These are phyloP conservation scores for Anhinga anhinga DNA, from an alignment of 2,113 vertebrate genomes.

Conservation along the genomic window DNA sequence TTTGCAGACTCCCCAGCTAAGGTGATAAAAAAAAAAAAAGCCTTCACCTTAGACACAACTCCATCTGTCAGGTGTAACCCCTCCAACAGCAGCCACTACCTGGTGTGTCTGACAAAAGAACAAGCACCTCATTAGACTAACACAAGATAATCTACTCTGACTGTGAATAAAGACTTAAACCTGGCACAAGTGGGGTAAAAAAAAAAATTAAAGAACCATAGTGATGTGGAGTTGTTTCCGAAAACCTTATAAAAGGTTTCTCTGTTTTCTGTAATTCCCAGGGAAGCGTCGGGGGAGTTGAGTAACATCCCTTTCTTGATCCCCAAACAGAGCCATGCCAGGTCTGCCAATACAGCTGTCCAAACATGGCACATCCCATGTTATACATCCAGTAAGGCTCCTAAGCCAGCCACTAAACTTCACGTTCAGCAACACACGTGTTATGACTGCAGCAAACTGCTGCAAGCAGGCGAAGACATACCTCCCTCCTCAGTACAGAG, in stretches of 20 bases:
- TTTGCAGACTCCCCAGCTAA: not conserved
- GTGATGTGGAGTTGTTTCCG: not conserved
- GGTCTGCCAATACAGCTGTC: not conserved
- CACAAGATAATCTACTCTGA: not conserved
- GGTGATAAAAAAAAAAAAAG: not conserved
- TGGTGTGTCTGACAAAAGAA: not conserved
- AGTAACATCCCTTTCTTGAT: not conserved
- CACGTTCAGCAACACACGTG: not conserved
- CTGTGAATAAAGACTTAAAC: not conserved
- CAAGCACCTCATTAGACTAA: not conserved
- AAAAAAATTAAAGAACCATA: not conserved
- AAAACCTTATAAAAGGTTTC: not conserved
- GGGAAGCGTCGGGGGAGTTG: not conserved
- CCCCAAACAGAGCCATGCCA: not conserved
- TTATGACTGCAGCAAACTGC: not conserved
- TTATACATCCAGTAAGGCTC: not conserved
- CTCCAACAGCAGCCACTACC: not conserved
- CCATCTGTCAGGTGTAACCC: not conserved
- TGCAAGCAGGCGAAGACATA: fast-evolving
- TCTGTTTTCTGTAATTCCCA: not conserved
- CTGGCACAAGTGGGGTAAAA: not conserved
- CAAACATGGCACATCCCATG: not conserved
- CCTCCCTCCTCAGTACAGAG: not conserved
- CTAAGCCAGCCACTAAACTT: not conserved
- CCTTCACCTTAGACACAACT: not conserved